Base-by-base conservation (phyloP, 2,113 vertebrate genomes). In the Ibidorhyncha struthersii region DNA sequence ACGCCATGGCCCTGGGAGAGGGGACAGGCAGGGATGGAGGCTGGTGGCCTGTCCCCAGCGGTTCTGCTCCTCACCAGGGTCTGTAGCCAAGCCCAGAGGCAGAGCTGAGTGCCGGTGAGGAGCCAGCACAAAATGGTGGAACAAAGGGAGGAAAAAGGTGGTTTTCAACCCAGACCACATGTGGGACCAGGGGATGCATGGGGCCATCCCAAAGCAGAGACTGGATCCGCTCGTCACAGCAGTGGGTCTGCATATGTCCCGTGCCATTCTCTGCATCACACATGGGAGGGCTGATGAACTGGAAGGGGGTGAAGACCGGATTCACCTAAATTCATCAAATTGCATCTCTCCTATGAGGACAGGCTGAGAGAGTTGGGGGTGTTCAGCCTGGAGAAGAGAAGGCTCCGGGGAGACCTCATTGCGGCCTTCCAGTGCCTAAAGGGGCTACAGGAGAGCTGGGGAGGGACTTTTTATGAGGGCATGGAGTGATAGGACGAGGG, bases 151-250 rank as follows among this genome's bases (percentile, higher is more conserved):
- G 32, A 4, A 55, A 82, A 47, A 7, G 18, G 4, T 9, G 12
- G 9, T 40, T 65, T 66, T 38, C 47, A n/a, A 14, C 49, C 34
- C 26, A 14, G 52, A 23, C n/a, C 32, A 66, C 23, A 0, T 29
- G 14, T 0, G 2, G 38, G 53, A 52, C 9, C 3, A 0, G 19
- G 14, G 32, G 8, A 32, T 1, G 12, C 5, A 0, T 2, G 11
- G 30, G 29, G 30, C 23, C 58, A 50, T 19, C 58, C 41, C 47
- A 62, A 14, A 70, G 81, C 85, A 34, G 71, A 73, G 12, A 18
- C 40, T 20, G 32, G 55, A 56, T 47, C 30, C 2, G 0, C 36
- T 58, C 58, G 41, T 61, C 66, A 79, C 79, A 79, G 58, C 14
- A 30, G 40, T 18, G 63, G 22, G 15, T 59, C 18, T 53, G 56